A percentile compares a stretch with the other conserved stretches of the same genome.
phyloP scores from a whole-genome alignment of 2,888 invertebrate species.

The Agrilus biguttatus region DNA sequence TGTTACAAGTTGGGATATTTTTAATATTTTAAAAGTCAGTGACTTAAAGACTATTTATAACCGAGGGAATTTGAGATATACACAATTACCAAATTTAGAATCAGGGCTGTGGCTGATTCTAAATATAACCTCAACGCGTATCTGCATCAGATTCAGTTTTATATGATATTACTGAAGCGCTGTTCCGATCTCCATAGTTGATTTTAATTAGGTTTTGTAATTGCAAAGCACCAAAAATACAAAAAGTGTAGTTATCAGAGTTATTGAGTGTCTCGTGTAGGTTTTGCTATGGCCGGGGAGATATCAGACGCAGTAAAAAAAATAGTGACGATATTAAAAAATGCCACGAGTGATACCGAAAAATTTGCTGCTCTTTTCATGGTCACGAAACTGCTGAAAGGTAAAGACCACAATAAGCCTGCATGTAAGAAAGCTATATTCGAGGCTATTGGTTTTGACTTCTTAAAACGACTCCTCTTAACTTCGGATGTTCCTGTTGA shows the following conservation, averaged over 20 bases:
- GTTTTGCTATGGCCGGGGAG: slow-evolving; percentile 26
- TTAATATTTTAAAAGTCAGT: slow-evolving; percentile 17
- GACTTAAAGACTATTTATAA: slow-evolving; percentile 29
- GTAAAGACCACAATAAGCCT: slow-evolving; percentile 62
- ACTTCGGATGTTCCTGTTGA: slow-evolving; percentile 68
- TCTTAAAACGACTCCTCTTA: slow-evolving; percentile 65
- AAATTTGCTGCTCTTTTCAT: slow-evolving; percentile 84
- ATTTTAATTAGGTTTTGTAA: too few relatives aligned
- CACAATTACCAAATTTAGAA: slow-evolving; percentile 31
- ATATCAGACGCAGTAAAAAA: slow-evolving; percentile 73
- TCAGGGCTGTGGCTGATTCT: slow-evolving; percentile 21
- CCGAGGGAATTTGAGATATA: slow-evolving; percentile 22
- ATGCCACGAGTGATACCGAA: slow-evolving; percentile 73
- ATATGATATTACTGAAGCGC: not conserved
- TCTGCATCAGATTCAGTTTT: slow-evolving; percentile 8
- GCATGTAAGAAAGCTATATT: slow-evolving; percentile 58
- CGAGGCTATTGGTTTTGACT: slow-evolving; percentile 80
- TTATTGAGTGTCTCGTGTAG: not conserved
- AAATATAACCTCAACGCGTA: slow-evolving; percentile 27
- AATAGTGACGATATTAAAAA: slow-evolving; percentile 66
- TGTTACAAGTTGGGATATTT: not conserved
- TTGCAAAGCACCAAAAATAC: not conserved
- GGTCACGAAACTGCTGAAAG: slow-evolving; percentile 80
- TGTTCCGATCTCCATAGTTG: too few relatives aligned
- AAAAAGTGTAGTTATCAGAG: not conserved